Conservation (phyloP, 2,113 vertebrate species). For the Anolis sagrei region DNA sequence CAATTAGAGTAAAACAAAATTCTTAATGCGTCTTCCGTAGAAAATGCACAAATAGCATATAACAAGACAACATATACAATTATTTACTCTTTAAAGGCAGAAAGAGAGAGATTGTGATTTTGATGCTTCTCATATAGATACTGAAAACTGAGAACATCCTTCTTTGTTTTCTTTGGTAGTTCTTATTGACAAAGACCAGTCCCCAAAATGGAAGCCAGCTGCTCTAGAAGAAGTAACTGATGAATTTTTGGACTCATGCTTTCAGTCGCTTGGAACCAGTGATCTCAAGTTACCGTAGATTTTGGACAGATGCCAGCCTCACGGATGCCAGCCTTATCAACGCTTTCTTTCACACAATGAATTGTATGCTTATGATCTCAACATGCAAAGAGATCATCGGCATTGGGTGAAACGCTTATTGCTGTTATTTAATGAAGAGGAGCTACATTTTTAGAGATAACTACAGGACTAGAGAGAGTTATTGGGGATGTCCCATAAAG, state of each 20-base stretch:
- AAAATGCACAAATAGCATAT: neutral
- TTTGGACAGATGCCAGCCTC: conserved; percentile 26
- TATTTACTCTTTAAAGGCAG: rapidly evolving
- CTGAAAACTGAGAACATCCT: conserved; percentile 15
- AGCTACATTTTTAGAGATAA: neutral
- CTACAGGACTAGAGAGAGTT: conserved; percentile 16
- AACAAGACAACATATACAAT: neutral
- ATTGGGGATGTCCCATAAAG: neutral
- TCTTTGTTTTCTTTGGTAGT: conserved; percentile 74
- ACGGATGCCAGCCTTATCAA: no score
- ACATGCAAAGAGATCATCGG: conserved; percentile 20
- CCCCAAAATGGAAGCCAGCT: conserved; percentile 88
- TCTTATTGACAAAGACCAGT: conserved; percentile 92
- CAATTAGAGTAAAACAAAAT: neutral
- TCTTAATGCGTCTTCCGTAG: neutral
- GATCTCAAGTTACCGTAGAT: conserved; percentile 85
- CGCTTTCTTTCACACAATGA: neutral
- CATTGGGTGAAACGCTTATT: conserved; percentile 39
- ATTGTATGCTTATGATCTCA: neutral
- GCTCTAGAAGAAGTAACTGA: conserved; percentile 84
- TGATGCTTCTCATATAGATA: neutral
- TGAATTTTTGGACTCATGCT: conserved; percentile 81
- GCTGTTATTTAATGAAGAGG: conserved; percentile 35
- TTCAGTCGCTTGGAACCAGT: conserved; percentile 83
- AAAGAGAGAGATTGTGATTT: no score